These are phyloP conservation scores for Drosophila prosaltans DNA, from an alignment of 1,140 invertebrate genomes.

Conservation along the genomic window DNA sequence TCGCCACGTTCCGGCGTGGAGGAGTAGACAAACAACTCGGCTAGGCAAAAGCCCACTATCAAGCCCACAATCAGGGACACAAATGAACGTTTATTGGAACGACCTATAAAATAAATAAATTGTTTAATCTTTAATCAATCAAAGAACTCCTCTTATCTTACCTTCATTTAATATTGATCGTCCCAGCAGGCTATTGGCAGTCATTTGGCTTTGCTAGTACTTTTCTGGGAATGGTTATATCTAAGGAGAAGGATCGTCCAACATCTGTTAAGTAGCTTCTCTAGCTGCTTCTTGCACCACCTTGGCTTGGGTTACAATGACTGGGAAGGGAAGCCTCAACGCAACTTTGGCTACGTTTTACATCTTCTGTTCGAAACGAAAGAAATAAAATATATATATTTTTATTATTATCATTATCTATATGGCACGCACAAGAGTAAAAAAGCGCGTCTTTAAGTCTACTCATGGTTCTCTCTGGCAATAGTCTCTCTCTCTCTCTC, in stretches of 20 bases:
- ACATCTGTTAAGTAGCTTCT: neutral
- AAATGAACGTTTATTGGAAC: conserved; percentile 78
- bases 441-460: neutral
- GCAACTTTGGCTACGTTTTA: conserved; percentile 30
- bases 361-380: conserved; percentile 61
- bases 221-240: conserved; percentile 3
- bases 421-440: neutral
- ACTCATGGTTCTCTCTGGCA: conserved; percentile 7
- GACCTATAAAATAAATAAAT: conserved; percentile 38
- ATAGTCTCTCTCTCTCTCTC: neutral
- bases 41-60: conserved; percentile 76
- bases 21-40: conserved; percentile 73
- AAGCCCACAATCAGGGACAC: conserved; percentile 75
- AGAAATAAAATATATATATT: conserved; percentile 6
- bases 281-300: conserved; percentile 30
- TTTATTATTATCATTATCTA: neutral
- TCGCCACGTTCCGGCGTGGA: conserved; percentile 61
- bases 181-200: conserved; percentile 71
- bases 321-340: conserved; percentile 4
- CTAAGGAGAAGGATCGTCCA: conserved; percentile 18
- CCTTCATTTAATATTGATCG: conserved; percentile 70
- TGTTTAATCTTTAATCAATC: neutral
- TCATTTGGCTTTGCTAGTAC: conserved; percentile 58
- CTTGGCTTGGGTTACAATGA: conserved; percentile 61
- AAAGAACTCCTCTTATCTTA: conserved; percentile 21